A percentile compares a stretch with the other conserved stretches of the same genome.
Conservation (phyloP, 2,113 vertebrate genomes). For the Bujurquina vittata region DNA sequence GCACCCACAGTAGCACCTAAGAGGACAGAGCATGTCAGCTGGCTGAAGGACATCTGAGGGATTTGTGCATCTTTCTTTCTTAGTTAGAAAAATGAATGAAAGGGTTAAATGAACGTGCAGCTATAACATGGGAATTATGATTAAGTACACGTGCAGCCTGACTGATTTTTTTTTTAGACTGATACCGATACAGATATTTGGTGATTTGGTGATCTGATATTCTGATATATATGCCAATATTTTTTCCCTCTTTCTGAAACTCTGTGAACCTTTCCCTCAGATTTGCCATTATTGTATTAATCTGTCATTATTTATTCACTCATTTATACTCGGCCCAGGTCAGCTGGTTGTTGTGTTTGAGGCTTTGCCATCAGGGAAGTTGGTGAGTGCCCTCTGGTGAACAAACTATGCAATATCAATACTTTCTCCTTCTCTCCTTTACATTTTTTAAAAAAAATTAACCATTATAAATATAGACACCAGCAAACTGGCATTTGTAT, state of each 20-base stretch:
- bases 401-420: background rate
- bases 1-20: constrained; percentile 79
- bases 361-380: background rate
- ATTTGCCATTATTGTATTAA: background rate
- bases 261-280: background rate
- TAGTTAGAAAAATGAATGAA: too few species aligned
- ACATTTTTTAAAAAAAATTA: background rate
- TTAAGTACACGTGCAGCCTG: too few species aligned
- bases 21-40: constrained; percentile 9
- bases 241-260: background rate
- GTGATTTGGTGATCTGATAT: too few species aligned
- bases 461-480: background rate
- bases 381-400: background rate
- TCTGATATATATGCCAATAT: background rate
- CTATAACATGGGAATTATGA: too few species aligned
- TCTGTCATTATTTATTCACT: background rate
- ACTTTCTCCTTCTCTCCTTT: background rate
- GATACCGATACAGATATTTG: too few species aligned
- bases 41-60: background rate
- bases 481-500: background rate
- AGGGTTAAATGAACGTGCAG: too few species aligned
- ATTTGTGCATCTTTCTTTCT: background rate
- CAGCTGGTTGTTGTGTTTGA: background rate
- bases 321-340: background rate
- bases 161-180: too few species aligned